Base-by-base conservation (phyloP, 2,888 invertebrate genomes). In the Heliconius ethilla region DNA sequence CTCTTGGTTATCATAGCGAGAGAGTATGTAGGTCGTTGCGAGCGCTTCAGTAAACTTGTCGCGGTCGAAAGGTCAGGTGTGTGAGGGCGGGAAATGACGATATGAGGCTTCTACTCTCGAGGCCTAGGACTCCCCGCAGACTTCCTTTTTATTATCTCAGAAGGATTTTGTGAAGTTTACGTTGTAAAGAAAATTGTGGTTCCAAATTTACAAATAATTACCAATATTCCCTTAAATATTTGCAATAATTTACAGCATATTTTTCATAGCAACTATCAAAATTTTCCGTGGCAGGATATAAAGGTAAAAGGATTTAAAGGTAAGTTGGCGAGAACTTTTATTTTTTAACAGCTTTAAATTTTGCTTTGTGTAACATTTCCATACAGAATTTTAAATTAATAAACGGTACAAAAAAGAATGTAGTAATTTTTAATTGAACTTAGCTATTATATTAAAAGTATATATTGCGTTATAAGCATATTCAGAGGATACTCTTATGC, bases 11-110 rank as follows among this genome's bases (percentile, higher is more conserved):
- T 70, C 79, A 79, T 75, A 87, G 86, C 86, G 87, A 85, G 88
- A 86, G 86, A 83, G 89, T 88, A 93, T 93, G 86, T 94, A 94
- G 94, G 94, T 94, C 94, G 92, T 87, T 86, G 84, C 89, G 88
- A 89, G 89, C 91, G 92, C 91, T 91, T 92, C 92, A 89, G 89
- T 91, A 91, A 93, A 91, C 92, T 92, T 89, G 93, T 92, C 91
- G 90, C 90, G 89, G 90, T 86, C 89, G 88, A 93, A 94, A 94
- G 94, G 93, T 93, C 94, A 94, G 92, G 93, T 93, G 92, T 92
- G 92, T 92, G 91, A 91, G 92, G 92, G 89, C 92, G 91, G 91
- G 91, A 92, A 93, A 91, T 89, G 89, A 87, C 91, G 89, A 90
- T 89, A 90, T 90, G 89, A 88, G 86, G 87, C 85, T 89, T 86